Conservation (phyloP, 2,888 invertebrate genomes). For the Rhagium mordax region DNA sequence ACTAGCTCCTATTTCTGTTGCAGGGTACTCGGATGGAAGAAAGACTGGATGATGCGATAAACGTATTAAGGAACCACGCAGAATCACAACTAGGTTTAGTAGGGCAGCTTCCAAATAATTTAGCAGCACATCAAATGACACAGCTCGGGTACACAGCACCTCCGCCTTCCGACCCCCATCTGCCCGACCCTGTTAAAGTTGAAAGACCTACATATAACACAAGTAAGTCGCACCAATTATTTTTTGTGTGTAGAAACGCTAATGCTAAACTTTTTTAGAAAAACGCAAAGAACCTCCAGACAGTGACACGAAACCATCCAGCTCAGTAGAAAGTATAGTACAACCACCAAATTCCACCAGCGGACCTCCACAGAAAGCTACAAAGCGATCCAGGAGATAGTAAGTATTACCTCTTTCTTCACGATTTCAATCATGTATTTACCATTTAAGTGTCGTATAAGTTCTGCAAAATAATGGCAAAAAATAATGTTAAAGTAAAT, state of each 20-base stretch:
- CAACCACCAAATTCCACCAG: conserved; percentile 74
- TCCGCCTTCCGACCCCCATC: conserved; percentile 68
- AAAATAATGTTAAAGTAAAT: background rate
- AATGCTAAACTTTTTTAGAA: too few relatives aligned
- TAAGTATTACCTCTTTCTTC: conserved; percentile 71
- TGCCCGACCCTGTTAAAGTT: conserved; percentile 69
- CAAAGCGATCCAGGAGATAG: conserved; percentile 85
- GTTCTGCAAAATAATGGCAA: background rate
- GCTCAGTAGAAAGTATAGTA: conserved; percentile 73
- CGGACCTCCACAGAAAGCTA: conserved; percentile 69
- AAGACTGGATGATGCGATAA: conserved; percentile 94
- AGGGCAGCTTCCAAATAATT: conserved; percentile 67
- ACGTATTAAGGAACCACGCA: conserved; percentile 92
- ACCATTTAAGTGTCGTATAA: background rate
- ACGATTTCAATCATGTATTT: background rate
- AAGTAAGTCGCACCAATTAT: conserved; percentile 60
- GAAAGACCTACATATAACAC: conserved; percentile 70
- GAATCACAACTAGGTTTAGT: conserved; percentile 81
- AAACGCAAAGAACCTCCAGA: conserved; percentile 90
- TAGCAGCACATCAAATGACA: conserved; percentile 71
- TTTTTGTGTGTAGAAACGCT: too few relatives aligned
- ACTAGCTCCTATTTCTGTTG: conserved; percentile 37
- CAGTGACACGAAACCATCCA: conserved; percentile 75
- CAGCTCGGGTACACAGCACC: conserved; percentile 72
- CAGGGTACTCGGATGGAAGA: conserved; percentile 96